Evolutionary conservation across 2,888 invertebrate genomes (phyloP).

Genomic region (Theretra japonica): DNA sequence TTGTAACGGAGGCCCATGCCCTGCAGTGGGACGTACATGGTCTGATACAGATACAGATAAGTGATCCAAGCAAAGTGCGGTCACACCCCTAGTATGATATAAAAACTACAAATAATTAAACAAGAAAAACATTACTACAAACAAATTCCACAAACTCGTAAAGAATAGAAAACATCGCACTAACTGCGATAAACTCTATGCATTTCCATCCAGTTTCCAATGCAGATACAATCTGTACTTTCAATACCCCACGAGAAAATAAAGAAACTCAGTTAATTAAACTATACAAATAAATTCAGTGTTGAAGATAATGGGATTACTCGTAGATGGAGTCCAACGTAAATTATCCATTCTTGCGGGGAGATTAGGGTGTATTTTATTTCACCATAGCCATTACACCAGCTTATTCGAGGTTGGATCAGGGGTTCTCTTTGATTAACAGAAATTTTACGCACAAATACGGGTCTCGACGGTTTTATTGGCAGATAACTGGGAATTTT

Average conservation of each 20-base stretch:
- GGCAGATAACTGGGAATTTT: constrained; percentile 13
- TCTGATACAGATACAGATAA: too few species aligned
- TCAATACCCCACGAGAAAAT: constrained; percentile 11
- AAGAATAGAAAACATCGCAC: neutral
- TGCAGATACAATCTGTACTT: neutral
- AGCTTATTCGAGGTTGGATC: constrained; percentile 43
- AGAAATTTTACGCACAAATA: constrained; percentile 33
- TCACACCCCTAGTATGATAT: too few species aligned
- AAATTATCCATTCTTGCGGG: constrained; percentile 36
- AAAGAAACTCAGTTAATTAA: constrained; percentile 20
- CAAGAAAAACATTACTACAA: neutral
- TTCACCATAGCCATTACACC: constrained; percentile 45
- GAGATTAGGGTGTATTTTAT: constrained; percentile 50
- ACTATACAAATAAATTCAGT: constrained; percentile 28
- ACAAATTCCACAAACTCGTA: neutral
- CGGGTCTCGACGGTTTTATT: constrained; percentile 11
- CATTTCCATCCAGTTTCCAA: neutral
- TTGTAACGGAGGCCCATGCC: too few species aligned
- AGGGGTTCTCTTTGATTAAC: constrained; percentile 45
- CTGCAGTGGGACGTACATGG: too few species aligned
- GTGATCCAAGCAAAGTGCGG: too few species aligned
- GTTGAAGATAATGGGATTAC: constrained; percentile 35
- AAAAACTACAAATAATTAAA: neutral
- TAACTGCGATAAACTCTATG: neutral
- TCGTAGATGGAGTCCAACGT: constrained; percentile 30